Conservation (phyloP, 2,888 invertebrate genomes). For the Heliconius hortense region DNA sequence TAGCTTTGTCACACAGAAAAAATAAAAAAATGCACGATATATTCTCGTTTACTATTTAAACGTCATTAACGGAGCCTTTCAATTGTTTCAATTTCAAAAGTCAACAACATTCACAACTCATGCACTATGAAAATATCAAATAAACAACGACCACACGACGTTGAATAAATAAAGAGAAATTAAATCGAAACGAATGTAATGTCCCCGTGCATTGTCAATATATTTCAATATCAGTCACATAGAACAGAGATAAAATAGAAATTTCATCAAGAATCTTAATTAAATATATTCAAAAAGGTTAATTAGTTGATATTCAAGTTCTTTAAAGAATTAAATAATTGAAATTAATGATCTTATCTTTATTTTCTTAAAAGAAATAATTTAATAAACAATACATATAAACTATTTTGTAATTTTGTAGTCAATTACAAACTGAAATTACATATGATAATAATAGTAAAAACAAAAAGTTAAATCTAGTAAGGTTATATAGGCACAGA, state of each 20-base stretch:
- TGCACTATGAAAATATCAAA: slow-evolving; percentile 37
- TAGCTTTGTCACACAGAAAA: neutral
- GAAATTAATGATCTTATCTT: too few species aligned
- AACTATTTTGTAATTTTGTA: too few species aligned
- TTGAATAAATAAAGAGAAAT: slow-evolving; percentile 52
- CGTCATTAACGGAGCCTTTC: slow-evolving; percentile 16
- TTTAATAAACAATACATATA: too few species aligned
- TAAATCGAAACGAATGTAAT: slow-evolving; percentile 60
- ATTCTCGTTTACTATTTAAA: slow-evolving; percentile 17
- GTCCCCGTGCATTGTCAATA: slow-evolving; percentile 54
- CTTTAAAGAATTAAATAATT: too few species aligned
- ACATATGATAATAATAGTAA: too few species aligned
- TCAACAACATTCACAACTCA: slow-evolving; percentile 35
- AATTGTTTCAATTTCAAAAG: slow-evolving; percentile 34
- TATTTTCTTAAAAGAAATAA: too few species aligned
- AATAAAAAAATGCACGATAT: neutral
- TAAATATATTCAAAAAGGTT: neutral
- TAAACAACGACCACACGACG: slow-evolving; percentile 37
- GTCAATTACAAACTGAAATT: too few species aligned
- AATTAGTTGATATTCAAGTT: too few species aligned
- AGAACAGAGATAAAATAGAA: neutral
- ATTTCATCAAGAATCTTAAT: neutral
- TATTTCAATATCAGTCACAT: slow-evolving; percentile 56
- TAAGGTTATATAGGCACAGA: too few species aligned
- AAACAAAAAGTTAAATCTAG: too few species aligned